These are phyloP conservation scores for Leucophenga maculata DNA, from an alignment of 2,888 invertebrate genomes.

Conservation along the genomic window DNA sequence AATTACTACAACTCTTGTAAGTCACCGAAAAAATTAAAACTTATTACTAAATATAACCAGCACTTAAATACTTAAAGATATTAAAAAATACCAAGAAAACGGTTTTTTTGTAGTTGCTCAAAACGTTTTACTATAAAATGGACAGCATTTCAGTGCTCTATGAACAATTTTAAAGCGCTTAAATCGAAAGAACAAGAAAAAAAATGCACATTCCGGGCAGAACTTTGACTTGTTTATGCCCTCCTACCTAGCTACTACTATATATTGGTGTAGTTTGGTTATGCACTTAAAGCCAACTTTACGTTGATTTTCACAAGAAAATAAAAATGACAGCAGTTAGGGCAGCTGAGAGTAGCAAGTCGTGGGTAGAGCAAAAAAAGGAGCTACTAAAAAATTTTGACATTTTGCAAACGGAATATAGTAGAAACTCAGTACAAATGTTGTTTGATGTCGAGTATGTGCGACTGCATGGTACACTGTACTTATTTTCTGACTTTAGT, in stretches of 20 bases:
- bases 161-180: neutral
- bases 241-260: too few species aligned
- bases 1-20: constrained; percentile 19
- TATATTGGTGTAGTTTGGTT: constrained; percentile 53
- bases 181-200: neutral
- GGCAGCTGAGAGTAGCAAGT: neutral
- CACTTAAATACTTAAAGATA: constrained; percentile 36
- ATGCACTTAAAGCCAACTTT: constrained; percentile 54
- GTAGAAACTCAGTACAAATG: too few species aligned
- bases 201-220: constrained; percentile 44
- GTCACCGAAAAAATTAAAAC: constrained; percentile 33
- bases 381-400: constrained; percentile 14
- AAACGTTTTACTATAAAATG: constrained; percentile 26
- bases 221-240: constrained; percentile 53
- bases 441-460: too few species aligned
- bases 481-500: too few species aligned
- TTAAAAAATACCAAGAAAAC: constrained; percentile 22
- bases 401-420: neutral
- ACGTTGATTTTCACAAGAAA: constrained; percentile 51
- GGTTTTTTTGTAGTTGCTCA: neutral
- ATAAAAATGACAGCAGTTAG: constrained; percentile 6
- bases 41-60: constrained; percentile 39
- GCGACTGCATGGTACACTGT: too few species aligned
- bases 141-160: neutral
- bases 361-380: neutral